Conservation (phyloP, 2,888 invertebrate genomes). For the Stratiomys singularior region DNA sequence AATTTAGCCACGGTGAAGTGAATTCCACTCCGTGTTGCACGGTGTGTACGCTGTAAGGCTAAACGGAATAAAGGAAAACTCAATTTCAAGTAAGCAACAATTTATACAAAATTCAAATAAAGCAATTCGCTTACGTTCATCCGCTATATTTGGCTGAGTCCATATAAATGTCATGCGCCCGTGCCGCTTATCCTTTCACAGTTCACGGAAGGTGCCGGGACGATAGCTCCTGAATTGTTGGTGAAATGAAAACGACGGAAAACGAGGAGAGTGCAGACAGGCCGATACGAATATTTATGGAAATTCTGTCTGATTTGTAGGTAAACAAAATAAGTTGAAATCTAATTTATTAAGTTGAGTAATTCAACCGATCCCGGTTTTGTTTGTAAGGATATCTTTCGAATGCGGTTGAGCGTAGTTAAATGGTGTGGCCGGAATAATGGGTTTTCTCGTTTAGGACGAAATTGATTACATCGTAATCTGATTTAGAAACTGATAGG, state of each 20-base stretch:
- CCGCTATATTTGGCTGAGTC: not conserved
- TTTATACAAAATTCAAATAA: slow-evolving; percentile 24
- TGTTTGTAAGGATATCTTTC: slow-evolving; percentile 4
- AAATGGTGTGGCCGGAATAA: not conserved
- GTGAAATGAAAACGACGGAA: no score
- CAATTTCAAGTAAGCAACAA: slow-evolving; percentile 30
- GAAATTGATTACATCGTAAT: slow-evolving; percentile 2
- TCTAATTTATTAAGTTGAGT: slow-evolving; percentile 23
- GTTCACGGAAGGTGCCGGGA: no score
- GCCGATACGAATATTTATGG: slow-evolving; percentile 8
- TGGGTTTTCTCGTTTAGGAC: slow-evolving; percentile 10
- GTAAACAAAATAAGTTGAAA: slow-evolving; percentile 24
- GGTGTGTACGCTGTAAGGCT: not conserved
- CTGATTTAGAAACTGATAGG: not conserved
- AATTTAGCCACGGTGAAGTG: not conserved
- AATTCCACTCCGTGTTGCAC: not conserved
- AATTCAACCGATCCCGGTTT: slow-evolving; percentile 1
- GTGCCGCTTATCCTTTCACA: no score
- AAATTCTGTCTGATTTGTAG: slow-evolving; percentile 15
- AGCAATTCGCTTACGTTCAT: not conserved
- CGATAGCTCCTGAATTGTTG: no score
- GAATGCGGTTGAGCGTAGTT: not conserved
- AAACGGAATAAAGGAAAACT: not conserved
- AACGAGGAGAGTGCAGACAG: not conserved
- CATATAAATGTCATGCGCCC: no score